Evolutionary conservation across 2,113 vertebrate genomes (phyloP).

Genomic region (Corydoras sp.): DNA sequence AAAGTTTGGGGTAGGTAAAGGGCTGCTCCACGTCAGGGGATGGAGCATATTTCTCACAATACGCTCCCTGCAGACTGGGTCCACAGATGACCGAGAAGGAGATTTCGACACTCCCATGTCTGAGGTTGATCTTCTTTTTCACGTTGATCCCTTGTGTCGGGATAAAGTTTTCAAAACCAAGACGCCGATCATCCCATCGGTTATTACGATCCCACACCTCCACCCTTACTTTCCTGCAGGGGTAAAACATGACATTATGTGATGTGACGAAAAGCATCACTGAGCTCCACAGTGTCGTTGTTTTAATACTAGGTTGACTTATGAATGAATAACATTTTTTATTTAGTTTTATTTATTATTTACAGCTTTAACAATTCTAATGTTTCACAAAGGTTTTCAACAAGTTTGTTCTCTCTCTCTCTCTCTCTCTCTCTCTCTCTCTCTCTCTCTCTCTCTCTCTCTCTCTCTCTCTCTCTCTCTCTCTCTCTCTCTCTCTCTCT

Average conservation of each 20-base stretch:
- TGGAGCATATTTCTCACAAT: constrained; percentile 56
- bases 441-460: no score
- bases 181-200: constrained; percentile 53
- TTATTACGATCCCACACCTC: constrained; percentile 64
- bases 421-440: no score
- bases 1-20: constrained; percentile 8
- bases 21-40: neutral
- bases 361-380: no score
- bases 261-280: no score
- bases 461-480: no score
- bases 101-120: constrained; percentile 41
- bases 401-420: no score
- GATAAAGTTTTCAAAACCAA: constrained; percentile 33
- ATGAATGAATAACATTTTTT: no score
- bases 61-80: constrained; percentile 51
- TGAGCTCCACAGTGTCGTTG: no score
- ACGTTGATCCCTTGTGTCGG: neutral
- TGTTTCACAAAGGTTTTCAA: no score
- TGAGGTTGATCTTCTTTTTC: neutral
- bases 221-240: constrained; percentile 39
- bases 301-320: no score
- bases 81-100: constrained; percentile 48
- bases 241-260: neutral
- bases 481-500: no score
- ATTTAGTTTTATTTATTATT: no score